phyloP scores from a whole-genome alignment of 2,797 vertebrate genomes.

The Melopsittacus undulatus region DNA sequence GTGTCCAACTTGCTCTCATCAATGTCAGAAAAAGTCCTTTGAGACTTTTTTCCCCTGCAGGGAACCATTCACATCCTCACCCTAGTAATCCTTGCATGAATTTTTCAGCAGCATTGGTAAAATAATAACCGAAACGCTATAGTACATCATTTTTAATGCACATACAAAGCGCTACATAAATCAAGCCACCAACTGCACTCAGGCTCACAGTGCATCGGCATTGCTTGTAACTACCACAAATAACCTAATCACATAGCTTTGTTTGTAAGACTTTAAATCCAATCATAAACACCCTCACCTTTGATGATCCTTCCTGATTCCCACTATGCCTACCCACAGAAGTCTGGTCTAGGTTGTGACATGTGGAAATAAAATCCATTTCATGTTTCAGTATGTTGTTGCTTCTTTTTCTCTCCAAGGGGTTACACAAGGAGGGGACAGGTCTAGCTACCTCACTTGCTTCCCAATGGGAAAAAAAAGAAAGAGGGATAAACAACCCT shows the following conservation, averaged over 20 bases:
- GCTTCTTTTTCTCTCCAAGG: not conserved
- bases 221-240: not conserved
- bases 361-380: not conserved
- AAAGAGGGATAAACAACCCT: fast-evolving
- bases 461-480: not conserved
- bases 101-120: not conserved
- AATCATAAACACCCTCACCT: not conserved
- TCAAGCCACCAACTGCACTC: not conserved
- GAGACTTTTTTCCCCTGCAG: not conserved
- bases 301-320: not conserved
- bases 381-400: not conserved
- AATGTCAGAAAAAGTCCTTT: conserved; percentile 8
- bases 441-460: not conserved
- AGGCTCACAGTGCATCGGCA: not conserved
- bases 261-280: not conserved
- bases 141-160: not conserved
- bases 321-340: not conserved
- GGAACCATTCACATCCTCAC: not conserved
- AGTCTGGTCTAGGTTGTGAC: not conserved
- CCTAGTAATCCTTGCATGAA: not conserved
- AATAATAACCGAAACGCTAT: not conserved
- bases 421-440: not conserved
- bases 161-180: not conserved
- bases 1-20: conserved; percentile 17
- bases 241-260: not conserved